These are phyloP conservation scores for Neomonachus schauinslandi DNA, from an alignment of 2,113 vertebrate genomes.

Conservation along the genomic window DNA sequence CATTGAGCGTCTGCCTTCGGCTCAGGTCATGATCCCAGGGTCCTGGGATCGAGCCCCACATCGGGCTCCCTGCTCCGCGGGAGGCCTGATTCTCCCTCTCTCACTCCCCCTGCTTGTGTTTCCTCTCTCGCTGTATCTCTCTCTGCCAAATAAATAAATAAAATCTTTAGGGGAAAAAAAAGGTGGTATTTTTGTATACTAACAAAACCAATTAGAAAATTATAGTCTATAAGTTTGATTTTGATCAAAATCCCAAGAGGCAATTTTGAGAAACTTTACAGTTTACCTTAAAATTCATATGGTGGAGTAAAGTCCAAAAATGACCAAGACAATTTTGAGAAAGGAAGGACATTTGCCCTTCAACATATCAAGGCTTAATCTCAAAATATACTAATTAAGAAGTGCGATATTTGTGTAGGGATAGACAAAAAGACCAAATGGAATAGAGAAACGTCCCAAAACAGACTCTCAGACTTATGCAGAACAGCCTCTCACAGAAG, in stretches of 20 bases:
- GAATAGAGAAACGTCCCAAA: background rate
- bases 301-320: background rate
- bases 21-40: no score
- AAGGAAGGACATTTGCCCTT: background rate
- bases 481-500: background rate
- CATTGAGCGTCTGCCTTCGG: no score
- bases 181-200: background rate
- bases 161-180: background rate
- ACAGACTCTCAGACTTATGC: background rate
- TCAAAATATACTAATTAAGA: background rate
- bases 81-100: no score
- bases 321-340: background rate
- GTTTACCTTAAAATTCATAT: background rate
- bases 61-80: no score
- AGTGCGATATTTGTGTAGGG: background rate
- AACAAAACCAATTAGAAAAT: slow-evolving; percentile 21
- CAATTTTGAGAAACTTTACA: background rate
- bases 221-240: background rate
- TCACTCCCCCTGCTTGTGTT: no score
- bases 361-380: background rate
- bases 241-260: slow-evolving; percentile 18
- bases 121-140: no score
- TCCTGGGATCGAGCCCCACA: no score
- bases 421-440: background rate
- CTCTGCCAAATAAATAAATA: no score